These are phyloP conservation scores for Falco concolor DNA, from an alignment of 2,797 vertebrate species.

Conservation along the genomic window DNA sequence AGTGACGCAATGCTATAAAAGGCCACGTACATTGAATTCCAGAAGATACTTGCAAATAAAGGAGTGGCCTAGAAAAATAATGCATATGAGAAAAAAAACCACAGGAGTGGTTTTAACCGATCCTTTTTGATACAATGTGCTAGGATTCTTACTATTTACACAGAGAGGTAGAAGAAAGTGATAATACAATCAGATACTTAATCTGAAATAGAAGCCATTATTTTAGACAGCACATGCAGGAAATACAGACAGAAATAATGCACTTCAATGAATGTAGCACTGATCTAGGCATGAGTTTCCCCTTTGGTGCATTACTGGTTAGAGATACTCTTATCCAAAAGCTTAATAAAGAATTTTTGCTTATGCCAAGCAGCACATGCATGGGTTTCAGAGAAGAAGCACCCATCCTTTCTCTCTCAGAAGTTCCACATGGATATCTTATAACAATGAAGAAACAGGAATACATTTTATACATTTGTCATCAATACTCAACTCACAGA, in stretches of 20 bases:
- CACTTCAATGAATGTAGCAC: background rate
- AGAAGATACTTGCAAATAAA: background rate
- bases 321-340: background rate
- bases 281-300: background rate
- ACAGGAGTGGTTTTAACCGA: background rate
- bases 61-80: background rate
- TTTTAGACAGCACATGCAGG: background rate
- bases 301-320: background rate
- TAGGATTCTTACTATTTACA: background rate
- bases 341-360: background rate
- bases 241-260: background rate
- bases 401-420: background rate
- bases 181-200: background rate
- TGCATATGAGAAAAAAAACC: background rate
- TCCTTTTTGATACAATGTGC: background rate
- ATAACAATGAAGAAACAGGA: background rate
- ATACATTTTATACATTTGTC: background rate
- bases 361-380: background rate
- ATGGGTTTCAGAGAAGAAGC: background rate
- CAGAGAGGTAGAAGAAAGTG: background rate
- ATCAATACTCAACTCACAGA: background rate
- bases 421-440: background rate
- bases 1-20: background rate
- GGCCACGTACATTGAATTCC: background rate
- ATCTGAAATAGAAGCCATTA: background rate